phyloP scores from a whole-genome alignment of 35 echinoderm and acorn worm genomes.

The Lytechinus variegatus region DNA sequence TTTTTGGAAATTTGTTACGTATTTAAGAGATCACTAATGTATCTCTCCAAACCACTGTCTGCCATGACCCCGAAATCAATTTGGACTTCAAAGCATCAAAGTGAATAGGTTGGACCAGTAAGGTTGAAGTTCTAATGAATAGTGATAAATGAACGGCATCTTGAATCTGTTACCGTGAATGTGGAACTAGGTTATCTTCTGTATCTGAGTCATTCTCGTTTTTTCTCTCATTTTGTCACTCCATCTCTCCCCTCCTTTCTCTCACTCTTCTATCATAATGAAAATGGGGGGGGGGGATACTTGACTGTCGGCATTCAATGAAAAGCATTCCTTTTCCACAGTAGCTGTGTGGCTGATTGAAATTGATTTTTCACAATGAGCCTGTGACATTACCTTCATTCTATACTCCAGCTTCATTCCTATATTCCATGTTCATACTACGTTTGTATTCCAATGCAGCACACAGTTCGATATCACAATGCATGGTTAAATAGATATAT shows the following conservation, averaged over 20 bases:
- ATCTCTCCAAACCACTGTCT: neutral
- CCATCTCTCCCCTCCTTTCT: neutral
- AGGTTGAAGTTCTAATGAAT: slow-evolving; percentile 29
- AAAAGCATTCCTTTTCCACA: slow-evolving; percentile 10
- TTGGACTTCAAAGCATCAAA: slow-evolving; percentile 30
- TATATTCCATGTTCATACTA: neutral
- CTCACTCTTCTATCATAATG: neutral
- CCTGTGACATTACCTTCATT: neutral
- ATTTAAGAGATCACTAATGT: neutral
- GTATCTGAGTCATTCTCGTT: neutral
- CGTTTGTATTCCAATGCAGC: neutral
- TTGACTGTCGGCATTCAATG: neutral
- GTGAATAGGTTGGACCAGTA: slow-evolving; percentile 5
- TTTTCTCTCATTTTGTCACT: neutral
- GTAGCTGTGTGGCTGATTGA: neutral
- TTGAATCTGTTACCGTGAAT: neutral
- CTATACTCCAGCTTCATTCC: neutral
- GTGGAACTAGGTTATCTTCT: slow-evolving; percentile 24
- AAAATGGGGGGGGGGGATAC: neutral
- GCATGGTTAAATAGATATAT: neutral
- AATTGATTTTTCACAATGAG: slow-evolving; percentile 14
- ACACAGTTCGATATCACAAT: neutral
- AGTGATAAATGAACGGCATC: slow-evolving; percentile 32
- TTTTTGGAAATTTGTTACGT: neutral
- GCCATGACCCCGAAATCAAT: neutral